Evolutionary conservation across 2,888 invertebrate genomes (phyloP), one percentile per base, ranked within the genome.

Genomic region (Agrilus cyanescens): DNA sequence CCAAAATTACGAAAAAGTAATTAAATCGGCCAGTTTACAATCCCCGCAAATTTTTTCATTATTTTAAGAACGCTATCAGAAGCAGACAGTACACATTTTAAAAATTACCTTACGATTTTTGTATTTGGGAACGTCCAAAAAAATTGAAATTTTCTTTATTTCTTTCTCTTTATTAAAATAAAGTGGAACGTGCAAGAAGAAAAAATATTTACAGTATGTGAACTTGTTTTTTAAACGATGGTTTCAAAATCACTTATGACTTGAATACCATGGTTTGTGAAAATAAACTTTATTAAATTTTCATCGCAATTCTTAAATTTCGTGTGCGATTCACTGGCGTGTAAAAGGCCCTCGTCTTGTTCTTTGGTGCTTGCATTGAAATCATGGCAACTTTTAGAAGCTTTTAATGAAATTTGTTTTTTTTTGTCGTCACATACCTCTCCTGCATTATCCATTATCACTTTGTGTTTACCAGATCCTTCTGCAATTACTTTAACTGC

Each of bases 181-280:
- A 41, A 46, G 46, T 41, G 32, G 35, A 46, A 41, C 42, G 41
- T 46, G 45, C 46, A 45, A 46, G 32, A 33, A 13, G 40, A 38
- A 39, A 31, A n/a, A 41, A n/a, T 13, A 16, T 37, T 18, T 30
- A 29, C 18, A 38, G 12, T 29, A 37, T 36, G 18, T 6, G 25
- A 6, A 8, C 13, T 40, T 18, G 31, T 12, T 41, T 44, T 47
- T 61, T 64, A 74, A 39, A 81, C 80, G 38, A 80, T 80, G 47
- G 83, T 84, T 59, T 85, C 85, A 12, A 81, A 80, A 57, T 85
- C 84, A 54, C 84, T 84, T 36, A 84, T 82, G 39, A 85, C 82
- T 63, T 82, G 80, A 52, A 85, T 83, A 2, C 84, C 84, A 57
- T 84, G 83, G 60, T 83, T 81, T 2, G 82, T 82, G 51, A 85